Conservation (phyloP, 2,888 invertebrate species). For the Drosophila melanosoma region DNA sequence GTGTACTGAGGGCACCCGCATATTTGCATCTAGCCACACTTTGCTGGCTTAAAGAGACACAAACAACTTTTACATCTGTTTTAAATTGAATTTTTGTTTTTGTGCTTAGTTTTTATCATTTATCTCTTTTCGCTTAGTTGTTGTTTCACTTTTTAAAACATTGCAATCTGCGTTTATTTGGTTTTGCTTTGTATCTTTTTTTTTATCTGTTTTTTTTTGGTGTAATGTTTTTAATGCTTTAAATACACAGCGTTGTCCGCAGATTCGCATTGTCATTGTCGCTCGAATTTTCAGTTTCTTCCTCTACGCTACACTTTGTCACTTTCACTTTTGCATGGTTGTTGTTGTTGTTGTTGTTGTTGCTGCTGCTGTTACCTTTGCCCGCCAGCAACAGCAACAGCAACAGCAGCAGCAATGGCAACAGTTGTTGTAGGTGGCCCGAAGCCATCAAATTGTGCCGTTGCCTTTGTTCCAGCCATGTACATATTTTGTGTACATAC, state of each 20-base stretch:
- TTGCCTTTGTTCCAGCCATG: conserved; percentile 63
- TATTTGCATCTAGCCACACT: conserved; percentile 5
- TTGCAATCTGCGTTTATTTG: conserved; percentile 48
- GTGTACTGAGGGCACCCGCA: conserved; percentile 5
- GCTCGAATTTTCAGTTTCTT: conserved; percentile 67
- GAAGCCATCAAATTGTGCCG: conserved; percentile 45
- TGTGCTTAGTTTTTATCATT: conserved; percentile 49
- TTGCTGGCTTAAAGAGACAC: conserved; percentile 5
- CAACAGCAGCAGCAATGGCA: conserved; percentile 17
- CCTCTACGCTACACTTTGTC: conserved; percentile 59
- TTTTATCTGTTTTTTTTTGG: conserved; percentile 34
- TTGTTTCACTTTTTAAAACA: conserved; percentile 50
- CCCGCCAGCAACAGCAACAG: conserved; percentile 16
- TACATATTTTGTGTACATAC: conserved; percentile 44
- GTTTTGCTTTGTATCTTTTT: conserved; percentile 21
- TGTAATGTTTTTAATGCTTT: conserved; percentile 69
- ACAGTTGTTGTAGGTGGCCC: conserved; percentile 56
- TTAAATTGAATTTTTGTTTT: conserved; percentile 5
- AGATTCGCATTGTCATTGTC: conserved; percentile 76
- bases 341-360: conserved; percentile 18
- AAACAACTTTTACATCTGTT: conserved; percentile 27
- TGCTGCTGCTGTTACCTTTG: conserved; percentile 44
- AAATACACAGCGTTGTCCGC: conserved; percentile 63
- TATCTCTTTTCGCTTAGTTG: conserved; percentile 46
- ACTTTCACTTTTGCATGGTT: conserved; percentile 70